Conservation (phyloP, 1,140 invertebrate species). For the Caenorhabditis remanei region DNA sequence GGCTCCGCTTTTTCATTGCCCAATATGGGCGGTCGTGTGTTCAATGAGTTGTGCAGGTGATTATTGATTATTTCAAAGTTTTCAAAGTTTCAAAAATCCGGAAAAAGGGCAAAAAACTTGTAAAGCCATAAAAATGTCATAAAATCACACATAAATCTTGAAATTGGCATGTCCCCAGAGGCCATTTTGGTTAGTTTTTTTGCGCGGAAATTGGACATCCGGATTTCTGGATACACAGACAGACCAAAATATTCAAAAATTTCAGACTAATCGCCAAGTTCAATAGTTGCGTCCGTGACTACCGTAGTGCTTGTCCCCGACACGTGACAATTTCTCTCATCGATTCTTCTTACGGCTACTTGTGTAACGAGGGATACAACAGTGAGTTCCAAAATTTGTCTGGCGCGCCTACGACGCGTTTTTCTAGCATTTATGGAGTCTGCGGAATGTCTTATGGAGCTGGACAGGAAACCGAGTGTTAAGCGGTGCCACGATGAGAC, state of each 20-base stretch:
- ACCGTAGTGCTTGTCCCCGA: slow-evolving; percentile 68
- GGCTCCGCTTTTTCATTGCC: slow-evolving; percentile 73
- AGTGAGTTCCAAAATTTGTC: slow-evolving; percentile 69
- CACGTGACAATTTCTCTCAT: slow-evolving; percentile 77
- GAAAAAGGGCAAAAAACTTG: background rate
- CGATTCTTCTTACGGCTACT: slow-evolving; percentile 76
- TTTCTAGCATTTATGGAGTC: slow-evolving; percentile 74
- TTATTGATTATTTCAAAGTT: slow-evolving; percentile 44
- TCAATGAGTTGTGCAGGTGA: slow-evolving; percentile 75
- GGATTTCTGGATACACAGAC: too few relatives aligned
- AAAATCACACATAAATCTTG: slow-evolving; percentile 59
- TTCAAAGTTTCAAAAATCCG: background rate
- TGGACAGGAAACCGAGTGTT: slow-evolving; percentile 73
- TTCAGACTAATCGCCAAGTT: slow-evolving; percentile 76
- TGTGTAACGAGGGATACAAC: slow-evolving; percentile 77
- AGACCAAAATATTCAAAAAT: too few relatives aligned
- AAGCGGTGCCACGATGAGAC: slow-evolving; percentile 76
- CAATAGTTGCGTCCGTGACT: slow-evolving; percentile 72
- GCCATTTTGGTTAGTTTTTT: background rate
- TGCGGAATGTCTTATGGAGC: slow-evolving; percentile 77
- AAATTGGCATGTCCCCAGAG: background rate
- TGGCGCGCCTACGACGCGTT: too few relatives aligned
- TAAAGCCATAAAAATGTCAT: slow-evolving; percentile 27
- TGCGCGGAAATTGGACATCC: background rate
- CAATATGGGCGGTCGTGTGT: slow-evolving; percentile 76